Conservation (phyloP, 2,888 invertebrate species). For the Cephus pygmeus region DNA sequence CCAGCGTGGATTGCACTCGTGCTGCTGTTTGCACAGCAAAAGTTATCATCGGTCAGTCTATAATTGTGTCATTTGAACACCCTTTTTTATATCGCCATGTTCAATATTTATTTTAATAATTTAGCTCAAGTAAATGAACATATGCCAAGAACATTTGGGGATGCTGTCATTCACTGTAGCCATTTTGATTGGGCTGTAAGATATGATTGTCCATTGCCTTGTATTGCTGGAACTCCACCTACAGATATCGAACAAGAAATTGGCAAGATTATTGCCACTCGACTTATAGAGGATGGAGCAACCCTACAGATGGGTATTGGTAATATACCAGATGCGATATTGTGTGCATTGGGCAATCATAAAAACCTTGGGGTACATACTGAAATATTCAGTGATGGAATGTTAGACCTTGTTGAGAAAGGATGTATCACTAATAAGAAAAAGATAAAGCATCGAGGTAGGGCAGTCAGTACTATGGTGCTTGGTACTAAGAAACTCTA, state of each 20-base stretch:
- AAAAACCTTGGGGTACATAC: conserved; percentile 75
- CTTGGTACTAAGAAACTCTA: conserved; percentile 72
- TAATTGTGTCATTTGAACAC: background rate
- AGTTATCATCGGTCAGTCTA: conserved; percentile 69
- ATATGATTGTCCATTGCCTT: conserved; percentile 63
- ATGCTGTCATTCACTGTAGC: conserved; percentile 71
- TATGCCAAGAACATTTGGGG: conserved; percentile 74
- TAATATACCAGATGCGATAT: conserved; percentile 73
- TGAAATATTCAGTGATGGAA: conserved; percentile 74
- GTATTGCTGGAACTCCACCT: conserved; percentile 60
- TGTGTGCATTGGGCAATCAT: conserved; percentile 69
- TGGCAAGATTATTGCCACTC: conserved; percentile 72
- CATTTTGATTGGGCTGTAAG: conserved; percentile 73
- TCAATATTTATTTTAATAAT: background rate
- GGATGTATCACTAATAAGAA: conserved; percentile 72
- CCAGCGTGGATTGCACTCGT: conserved; percentile 72
- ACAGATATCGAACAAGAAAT: conserved; percentile 69
- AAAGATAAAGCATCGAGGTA: conserved; percentile 71
- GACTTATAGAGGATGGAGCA: conserved; percentile 73
- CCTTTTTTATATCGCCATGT: background rate
- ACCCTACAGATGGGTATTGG: conserved; percentile 77
- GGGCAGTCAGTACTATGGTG: conserved; percentile 71
- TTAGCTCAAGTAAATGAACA: conserved; percentile 70
- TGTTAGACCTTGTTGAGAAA: conserved; percentile 71
- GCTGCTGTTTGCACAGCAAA: conserved; percentile 72